Evolutionary conservation across 1,140 invertebrate species (phyloP).

Genomic region (Geopemphigus sp.): DNA sequence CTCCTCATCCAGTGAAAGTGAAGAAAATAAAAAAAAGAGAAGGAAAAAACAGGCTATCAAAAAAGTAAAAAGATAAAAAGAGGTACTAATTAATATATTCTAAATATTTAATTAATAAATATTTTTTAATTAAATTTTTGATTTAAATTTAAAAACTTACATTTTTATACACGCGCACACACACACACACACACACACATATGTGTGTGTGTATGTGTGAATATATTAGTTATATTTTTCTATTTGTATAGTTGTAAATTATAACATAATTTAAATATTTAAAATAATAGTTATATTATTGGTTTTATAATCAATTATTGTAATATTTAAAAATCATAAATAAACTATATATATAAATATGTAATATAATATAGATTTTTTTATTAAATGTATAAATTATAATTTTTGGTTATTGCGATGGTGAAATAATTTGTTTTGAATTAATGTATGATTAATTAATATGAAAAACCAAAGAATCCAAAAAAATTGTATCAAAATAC

Average conservation of each 20-base stretch:
- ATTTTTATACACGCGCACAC: not conserved
- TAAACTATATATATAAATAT: not conserved
- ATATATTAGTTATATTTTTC: not conserved
- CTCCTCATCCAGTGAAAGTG: constrained; percentile 11
- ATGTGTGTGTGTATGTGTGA: not conserved
- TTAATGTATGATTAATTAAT: no score
- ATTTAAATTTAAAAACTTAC: not conserved
- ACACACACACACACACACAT: no score
- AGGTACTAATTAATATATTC: not conserved
- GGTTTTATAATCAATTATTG: not conserved
- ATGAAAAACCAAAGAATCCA: no score
- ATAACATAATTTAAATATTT: not conserved
- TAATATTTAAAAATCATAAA: not conserved
- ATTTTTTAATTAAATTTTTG: not conserved
- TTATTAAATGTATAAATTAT: not conserved
- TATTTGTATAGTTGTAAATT: not conserved
- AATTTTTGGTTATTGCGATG: not conserved
- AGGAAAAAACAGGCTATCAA: constrained; percentile 34
- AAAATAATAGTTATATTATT: not conserved
- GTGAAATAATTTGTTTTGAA: no score
- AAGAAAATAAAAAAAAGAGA: constrained; percentile 34
- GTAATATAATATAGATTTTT: not conserved
- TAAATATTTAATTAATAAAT: not conserved
- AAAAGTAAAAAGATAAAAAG: constrained; percentile 12
- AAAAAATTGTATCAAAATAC: no score